These are phyloP conservation scores for Charadrius vociferus DNA, from an alignment of 2,113 vertebrate species.

Conservation along the genomic window DNA sequence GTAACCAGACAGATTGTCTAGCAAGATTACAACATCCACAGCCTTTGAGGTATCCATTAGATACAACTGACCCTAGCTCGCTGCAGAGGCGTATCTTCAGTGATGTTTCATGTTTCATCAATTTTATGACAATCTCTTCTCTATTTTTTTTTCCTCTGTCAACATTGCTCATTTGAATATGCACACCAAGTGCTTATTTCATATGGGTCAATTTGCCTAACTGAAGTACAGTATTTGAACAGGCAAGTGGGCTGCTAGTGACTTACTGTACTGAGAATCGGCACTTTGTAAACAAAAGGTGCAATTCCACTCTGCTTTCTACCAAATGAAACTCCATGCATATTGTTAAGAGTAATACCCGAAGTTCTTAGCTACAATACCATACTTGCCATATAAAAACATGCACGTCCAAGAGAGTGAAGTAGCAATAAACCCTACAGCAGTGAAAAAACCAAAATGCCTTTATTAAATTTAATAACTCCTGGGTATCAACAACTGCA, in stretches of 20 bases:
- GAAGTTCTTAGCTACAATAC: background rate
- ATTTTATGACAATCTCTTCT: background rate
- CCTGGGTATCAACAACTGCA: background rate
- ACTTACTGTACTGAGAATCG: background rate
- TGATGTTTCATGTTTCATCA: background rate
- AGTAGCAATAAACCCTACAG: background rate
- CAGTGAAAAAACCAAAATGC: background rate
- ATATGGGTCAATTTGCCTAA: accelerated
- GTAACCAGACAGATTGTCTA: background rate
- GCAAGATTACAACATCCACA: background rate
- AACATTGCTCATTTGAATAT: background rate
- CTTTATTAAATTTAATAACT: background rate
- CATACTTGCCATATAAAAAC: background rate
- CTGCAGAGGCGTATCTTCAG: background rate
- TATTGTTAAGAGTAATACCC: background rate
- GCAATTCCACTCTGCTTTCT: background rate
- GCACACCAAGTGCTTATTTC: background rate
- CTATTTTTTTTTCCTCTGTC: background rate
- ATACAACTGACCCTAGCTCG: background rate
- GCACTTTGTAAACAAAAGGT: background rate
- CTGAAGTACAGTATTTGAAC: background rate
- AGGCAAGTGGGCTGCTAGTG: background rate
- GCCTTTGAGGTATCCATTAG: background rate
- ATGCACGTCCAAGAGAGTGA: background rate
- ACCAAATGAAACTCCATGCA: background rate